Evolutionary conservation across 53 echinoderm and acorn worm species (phyloP), one percentile per base, ranked within the genome.

Genomic region (Paracentrotus lividus): DNA sequence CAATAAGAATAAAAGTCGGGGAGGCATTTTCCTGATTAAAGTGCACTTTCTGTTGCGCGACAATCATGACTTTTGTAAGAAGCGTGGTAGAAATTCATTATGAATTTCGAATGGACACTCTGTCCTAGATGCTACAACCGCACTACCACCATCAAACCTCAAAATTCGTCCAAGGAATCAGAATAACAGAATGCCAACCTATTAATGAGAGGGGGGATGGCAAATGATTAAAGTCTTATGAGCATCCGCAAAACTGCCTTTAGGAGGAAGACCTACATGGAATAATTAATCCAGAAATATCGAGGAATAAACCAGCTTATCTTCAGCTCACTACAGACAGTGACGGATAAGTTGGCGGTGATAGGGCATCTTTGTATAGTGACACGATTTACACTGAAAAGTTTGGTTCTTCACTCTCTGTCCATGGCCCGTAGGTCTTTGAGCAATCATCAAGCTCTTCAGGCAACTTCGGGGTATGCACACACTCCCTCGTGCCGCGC

Each of bases 221-320:
- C 29, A 1, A 13, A 5, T 72, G 5, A 26, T 7, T 10, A 64
- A 8, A 69, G 38, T 40, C 18, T n/a, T n/a, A n/a, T n/a, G 36
- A 40, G 36, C 72, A 72, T 72, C 72, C 45, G 26, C 47, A 45
- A 47, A 24, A 45, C 7, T 81, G 47, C 47, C 49, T 81, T 72
- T 6, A 72, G 21, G 26, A 81, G 81, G n/a, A n/a, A n/a, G 47
- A 81, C 81, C 81, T n/a, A 47, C 44, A 81, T 23, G 14, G 81
- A 81, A 45, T 44, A 44, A 78, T 78, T 78, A 78, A 78, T 78
- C 81, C 81, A 78, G 24, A 78, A 45, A 78, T 45, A n/a, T 8
- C 44, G n/a, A 12, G 47, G 24, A 47, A 45, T 49, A 81, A 47
- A 45, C 81, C 49, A 81, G 31, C 44, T 81, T 81, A 81, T 44